Evolutionary conservation across 53 echinoderm and acorn worm genomes (phyloP).

Genomic region (Hippasteria phrygiana): DNA sequence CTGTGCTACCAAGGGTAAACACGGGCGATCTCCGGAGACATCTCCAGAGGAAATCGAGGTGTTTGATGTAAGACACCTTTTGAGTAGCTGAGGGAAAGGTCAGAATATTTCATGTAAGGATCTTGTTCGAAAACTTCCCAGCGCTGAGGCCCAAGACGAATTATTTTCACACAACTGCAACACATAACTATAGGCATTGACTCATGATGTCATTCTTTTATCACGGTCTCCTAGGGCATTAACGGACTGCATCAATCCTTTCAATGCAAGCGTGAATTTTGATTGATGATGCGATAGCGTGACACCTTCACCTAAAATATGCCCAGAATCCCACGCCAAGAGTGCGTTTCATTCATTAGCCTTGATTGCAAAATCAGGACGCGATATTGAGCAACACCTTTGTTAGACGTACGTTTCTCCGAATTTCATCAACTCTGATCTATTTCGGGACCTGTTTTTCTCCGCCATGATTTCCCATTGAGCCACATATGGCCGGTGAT

Average conservation of each 20-base stretch:
- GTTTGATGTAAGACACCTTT: background rate
- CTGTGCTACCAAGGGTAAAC: background rate
- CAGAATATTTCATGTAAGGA: background rate
- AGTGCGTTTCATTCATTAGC: conserved; percentile 7
- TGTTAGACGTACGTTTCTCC: background rate
- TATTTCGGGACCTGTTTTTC: background rate
- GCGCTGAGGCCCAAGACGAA: background rate
- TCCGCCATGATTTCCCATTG: no score
- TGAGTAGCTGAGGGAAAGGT: background rate
- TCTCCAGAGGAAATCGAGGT: background rate
- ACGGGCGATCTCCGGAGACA: background rate
- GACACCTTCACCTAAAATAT: background rate
- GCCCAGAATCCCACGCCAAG: background rate
- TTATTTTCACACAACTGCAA: background rate
- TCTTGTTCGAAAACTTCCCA: background rate
- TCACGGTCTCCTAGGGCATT: background rate
- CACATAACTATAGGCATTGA: background rate
- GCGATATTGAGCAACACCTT: background rate
- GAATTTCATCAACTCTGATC: background rate
- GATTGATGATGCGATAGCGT: conserved; percentile 12
- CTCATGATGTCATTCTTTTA: background rate
- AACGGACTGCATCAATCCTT: background rate
- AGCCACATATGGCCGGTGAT: no score
- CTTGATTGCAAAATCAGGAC: background rate
- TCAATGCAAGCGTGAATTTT: background rate